Conservation (phyloP, 2,888 invertebrate genomes). For the Anorthoa munda region DNA sequence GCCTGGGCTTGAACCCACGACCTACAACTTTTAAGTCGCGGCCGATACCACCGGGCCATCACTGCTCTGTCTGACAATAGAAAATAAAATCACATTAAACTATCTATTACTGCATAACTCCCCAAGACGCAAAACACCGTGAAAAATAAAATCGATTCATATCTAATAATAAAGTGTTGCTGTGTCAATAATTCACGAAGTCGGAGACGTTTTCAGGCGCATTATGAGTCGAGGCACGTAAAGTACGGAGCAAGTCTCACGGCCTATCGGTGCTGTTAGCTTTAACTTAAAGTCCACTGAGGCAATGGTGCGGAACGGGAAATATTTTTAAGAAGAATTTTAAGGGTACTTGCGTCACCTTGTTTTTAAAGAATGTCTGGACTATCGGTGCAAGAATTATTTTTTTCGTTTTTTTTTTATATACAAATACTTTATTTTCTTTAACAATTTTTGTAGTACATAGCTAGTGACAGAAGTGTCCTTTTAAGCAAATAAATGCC, state of each 20-base stretch:
- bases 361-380: not conserved
- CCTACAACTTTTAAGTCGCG: too few species aligned
- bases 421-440: too few species aligned
- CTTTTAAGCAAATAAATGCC: too few species aligned
- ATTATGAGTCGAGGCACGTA: constrained; percentile 64
- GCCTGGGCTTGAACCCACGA: too few species aligned
- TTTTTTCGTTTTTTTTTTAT: too few species aligned
- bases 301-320: constrained; percentile 48
- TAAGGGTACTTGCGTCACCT: not conserved
- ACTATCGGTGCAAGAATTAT: too few species aligned
- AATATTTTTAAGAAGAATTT: constrained; percentile 47
- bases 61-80: too few species aligned
- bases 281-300: constrained; percentile 46
- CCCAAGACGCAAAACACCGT: constrained; percentile 15
- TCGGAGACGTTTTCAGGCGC: constrained; percentile 39
- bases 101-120: not conserved
- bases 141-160: constrained; percentile 51
- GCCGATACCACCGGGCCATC: too few species aligned
- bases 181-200: constrained; percentile 52
- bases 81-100: not conserved
- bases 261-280: constrained; percentile 56
- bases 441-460: too few species aligned
- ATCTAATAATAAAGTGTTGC: constrained; percentile 57
- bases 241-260: constrained; percentile 50
- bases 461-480: too few species aligned